Base-by-base conservation (phyloP, 92 coral and sea anemone species). In the Montipora capitata region DNA sequence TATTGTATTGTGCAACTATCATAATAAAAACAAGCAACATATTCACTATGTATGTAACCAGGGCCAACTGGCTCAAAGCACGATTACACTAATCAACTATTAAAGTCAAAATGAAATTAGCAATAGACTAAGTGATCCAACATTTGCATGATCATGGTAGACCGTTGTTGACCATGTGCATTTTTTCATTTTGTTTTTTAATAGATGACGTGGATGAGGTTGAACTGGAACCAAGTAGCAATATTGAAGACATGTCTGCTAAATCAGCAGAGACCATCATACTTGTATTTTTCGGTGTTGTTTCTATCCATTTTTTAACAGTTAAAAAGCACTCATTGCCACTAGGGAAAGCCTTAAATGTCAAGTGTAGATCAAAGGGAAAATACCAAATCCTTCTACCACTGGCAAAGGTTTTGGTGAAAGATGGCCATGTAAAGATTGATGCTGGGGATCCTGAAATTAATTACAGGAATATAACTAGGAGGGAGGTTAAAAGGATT, bases 381-480 rank as follows among this genome's bases (percentile, higher is more conserved):
- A 92, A 92, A 70, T 92, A 92, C 10, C 52, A 48, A 48, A 0
- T 48, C 10, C 10, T 48, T 1, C 2, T 48, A 48, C 92, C 94
- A 66, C 85, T 92, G 39, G 94, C 86, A 17, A 92, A 92, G 41
- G 82, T 79, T 39, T 68, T 92, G 65, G 76, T 92, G 51, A 69
- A 57, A 7, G 82, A 72, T 64, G 90, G 82, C 77, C 91, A 91
- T 72, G 87, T 91, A 51, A 81, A 79, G 71, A 70, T 90, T 67
- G 67, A 65, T 51, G 76, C 57, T 7, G 85, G 74, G 13, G 63
- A 49, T 56, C 42, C 72, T 79, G 52, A 40, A 61, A 62, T 92
- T 39, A 92, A 92, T 74, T 92, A 87, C 81, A 92, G 84, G 87
- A 81, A 92, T 15, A 74, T 91, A 72, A 41, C 82, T 51, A 81